Base-by-base conservation (phyloP, 2,888 invertebrate genomes). In the Marronus borbonicus region DNA sequence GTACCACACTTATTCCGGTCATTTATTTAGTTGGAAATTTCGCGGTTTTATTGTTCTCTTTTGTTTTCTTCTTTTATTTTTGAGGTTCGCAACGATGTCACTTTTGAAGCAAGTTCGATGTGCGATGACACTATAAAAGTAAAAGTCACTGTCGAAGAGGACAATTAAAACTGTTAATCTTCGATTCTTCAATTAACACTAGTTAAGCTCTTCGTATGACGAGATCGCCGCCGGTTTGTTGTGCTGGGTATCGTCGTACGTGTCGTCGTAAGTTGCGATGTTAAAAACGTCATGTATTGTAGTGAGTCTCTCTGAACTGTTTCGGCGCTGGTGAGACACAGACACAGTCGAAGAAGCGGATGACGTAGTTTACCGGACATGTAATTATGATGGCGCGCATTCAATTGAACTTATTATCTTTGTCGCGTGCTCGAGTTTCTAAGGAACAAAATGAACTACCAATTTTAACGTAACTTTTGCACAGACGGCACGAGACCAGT, bases 1-100 rank as follows among this genome's bases (percentile, higher is more conserved):
- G 90, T 81, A 92, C 91, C 80, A 91, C 90, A 86, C 91, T 90
- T 83, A 92, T 89, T 81, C 92, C 90, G 86, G 90, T 91, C 91
- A 91, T 91, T 88, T 88, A 87, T 39, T 58, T 20, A 20, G 24
- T 20, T 39, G 28, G 36, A 58, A 58, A 20, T 52, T 24, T 36
- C 58, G 60, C 60, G 39, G 31, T 17, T 55, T 72, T 36, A 72
- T 50, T 39, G 12, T 55, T 55, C 28, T 17, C 58, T n/a, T 72
- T 44, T 44, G 24, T 24, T 24, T 24, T 24, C 24, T 24, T 24
- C 24, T 12, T 44, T 17, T 17, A 17, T 17, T 44, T 5, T 36
- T 36, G 5, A 12, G 8, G 44, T 12, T 12, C 10, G 17, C 20
- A 58, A 58, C 20, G 24, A 62, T 44, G 72, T 74, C 72, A 74